phyloP scores from a whole-genome alignment of 2,888 invertebrate species.

The Drosophila monieri region DNA sequence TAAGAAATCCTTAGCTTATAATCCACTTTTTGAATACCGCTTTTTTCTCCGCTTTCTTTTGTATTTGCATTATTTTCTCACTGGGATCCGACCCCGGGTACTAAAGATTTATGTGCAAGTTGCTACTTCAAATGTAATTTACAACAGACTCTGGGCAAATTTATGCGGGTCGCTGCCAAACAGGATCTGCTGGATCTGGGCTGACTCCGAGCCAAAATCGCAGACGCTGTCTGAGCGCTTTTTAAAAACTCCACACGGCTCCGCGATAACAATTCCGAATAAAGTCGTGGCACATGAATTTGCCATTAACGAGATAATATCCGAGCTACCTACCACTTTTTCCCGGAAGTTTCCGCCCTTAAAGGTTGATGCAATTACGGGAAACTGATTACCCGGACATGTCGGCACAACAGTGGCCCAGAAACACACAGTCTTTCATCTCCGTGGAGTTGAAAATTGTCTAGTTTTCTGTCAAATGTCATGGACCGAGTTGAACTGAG shows the following conservation, averaged over 20 bases:
- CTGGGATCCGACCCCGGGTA: constrained; percentile 27
- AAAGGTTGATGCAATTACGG: constrained; percentile 32
- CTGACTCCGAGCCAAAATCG: constrained; percentile 6
- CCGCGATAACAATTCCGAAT: constrained; percentile 32
- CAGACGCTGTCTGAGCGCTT: constrained; percentile 27
- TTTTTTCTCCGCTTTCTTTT: constrained; percentile 20
- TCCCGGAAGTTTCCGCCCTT: constrained; percentile 9
- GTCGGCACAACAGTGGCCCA: constrained; percentile 12
- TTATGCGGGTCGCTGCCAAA: constrained; percentile 55
- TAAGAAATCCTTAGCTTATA: neutral
- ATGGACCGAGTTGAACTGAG: constrained; percentile 31
- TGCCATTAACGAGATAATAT: constrained; percentile 31
- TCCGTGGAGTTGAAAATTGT: constrained; percentile 12
- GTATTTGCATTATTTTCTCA: constrained; percentile 35
- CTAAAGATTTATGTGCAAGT: constrained; percentile 68
- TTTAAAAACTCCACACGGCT: constrained; percentile 23
- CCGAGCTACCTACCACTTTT: constrained; percentile 11
- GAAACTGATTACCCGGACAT: constrained; percentile 37
- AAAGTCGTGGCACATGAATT: constrained; percentile 41
- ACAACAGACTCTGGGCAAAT: constrained; percentile 63
- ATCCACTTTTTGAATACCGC: neutral
- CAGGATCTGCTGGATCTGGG: constrained; percentile 24
- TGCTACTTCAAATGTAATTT: constrained; percentile 73
- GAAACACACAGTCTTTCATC: neutral
- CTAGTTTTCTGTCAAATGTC: constrained; percentile 43